A percentile compares a stretch with the other conserved stretches of the same genome.
Evolutionary conservation across 2,888 invertebrate genomes (phyloP).

Genomic region (Diogma glabrata): DNA sequence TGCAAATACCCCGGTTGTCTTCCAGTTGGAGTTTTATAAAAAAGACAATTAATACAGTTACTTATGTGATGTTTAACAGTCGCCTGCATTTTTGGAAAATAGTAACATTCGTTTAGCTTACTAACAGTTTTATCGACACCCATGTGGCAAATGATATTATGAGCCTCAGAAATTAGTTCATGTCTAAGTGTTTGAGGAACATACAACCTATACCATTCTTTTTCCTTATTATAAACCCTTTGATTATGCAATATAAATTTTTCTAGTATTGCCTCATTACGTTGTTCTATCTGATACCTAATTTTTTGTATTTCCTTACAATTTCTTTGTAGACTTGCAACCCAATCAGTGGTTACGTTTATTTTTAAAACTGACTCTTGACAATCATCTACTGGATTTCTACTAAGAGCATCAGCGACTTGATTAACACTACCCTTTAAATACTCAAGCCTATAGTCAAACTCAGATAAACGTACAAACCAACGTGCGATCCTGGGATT

Average conservation of each 20-base stretch:
- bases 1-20: neutral
- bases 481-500: neutral
- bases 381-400: too few relatives aligned
- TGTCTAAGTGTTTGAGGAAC: too few relatives aligned
- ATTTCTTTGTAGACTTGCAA: too few relatives aligned
- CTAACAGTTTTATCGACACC: neutral
- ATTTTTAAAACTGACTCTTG: too few relatives aligned
- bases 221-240: neutral
- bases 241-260: neutral
- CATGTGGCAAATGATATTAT: slow-evolving; percentile 2
- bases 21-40: neutral
- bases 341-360: too few relatives aligned
- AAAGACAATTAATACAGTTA: neutral
- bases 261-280: too few relatives aligned
- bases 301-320: neutral
- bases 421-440: too few relatives aligned
- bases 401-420: too few relatives aligned
- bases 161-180: too few relatives aligned
- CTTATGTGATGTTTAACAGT: neutral
- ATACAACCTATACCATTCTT: neutral
- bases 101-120: neutral
- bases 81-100: neutral
- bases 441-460: too few relatives aligned
- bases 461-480: too few relatives aligned
- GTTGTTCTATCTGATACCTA: neutral